Percentiles rank a stretch among this genome's conserved stretches.
phyloP scores from a whole-genome alignment of 2,888 invertebrate species.

The Heteromyza rotundicornis region DNA sequence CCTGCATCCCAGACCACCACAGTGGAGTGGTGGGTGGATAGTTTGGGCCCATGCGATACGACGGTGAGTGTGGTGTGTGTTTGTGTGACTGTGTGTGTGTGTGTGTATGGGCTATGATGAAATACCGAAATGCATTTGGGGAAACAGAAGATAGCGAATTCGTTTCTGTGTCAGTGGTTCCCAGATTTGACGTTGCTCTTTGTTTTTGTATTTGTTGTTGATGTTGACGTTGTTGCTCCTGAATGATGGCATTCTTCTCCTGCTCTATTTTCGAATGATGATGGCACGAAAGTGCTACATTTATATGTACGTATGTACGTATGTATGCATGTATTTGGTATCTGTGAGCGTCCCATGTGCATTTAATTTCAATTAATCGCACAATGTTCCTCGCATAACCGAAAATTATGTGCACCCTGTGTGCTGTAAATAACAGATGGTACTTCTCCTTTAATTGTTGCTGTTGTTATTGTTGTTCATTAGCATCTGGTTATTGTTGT shows the following conservation, averaged over 20 bases:
- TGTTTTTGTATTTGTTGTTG: neutral
- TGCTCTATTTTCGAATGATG: neutral
- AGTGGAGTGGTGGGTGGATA: too few species aligned
- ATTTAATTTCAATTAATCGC: constrained; percentile 4
- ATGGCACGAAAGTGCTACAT: neutral
- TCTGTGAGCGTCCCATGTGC: neutral
- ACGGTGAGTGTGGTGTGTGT: too few species aligned
- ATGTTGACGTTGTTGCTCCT: neutral
- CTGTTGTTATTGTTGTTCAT: neutral
- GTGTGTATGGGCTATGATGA: too few species aligned
- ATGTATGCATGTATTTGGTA: neutral
- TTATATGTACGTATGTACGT: constrained; percentile 1
- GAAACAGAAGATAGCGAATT: too few species aligned
- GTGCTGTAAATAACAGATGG: neutral
- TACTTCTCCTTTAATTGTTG: neutral
- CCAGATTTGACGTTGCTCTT: neutral
- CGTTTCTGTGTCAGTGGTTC: constrained; percentile 1
- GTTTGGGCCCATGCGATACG: too few species aligned
- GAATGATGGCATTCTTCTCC: neutral
- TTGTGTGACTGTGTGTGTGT: too few species aligned
- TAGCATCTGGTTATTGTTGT: too few species aligned
- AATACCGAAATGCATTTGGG: too few species aligned
- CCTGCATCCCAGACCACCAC: too few species aligned
- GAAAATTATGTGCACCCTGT: neutral
- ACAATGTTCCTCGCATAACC: neutral